These are phyloP conservation scores for Selene dorsalis DNA, from an alignment of 2,797 vertebrate species.

Conservation along the genomic window DNA sequence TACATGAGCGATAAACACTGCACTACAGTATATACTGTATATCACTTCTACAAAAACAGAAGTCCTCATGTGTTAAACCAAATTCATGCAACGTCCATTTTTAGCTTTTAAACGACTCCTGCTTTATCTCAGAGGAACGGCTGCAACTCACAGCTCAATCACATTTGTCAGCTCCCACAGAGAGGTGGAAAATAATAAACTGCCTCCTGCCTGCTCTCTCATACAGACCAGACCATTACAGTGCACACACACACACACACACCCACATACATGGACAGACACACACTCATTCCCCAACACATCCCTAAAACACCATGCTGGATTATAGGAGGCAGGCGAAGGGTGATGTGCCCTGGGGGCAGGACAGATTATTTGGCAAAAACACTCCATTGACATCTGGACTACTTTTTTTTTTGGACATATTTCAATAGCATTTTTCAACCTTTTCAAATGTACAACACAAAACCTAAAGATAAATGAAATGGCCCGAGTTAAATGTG, in stretches of 20 bases:
- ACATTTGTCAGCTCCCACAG: conserved; percentile 65
- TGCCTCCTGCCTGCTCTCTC: conserved; percentile 63
- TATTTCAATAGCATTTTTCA: conserved; percentile 28
- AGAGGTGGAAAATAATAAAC: conserved; percentile 71
- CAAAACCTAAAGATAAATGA: conserved; percentile 8
- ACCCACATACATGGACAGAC: conserved; percentile 21
- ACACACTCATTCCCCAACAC: conserved; percentile 18
- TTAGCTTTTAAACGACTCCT: conserved; percentile 57
- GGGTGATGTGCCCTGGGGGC: conserved; percentile 53
- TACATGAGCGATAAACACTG: conserved; percentile 25
- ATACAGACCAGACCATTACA: conserved; percentile 56
- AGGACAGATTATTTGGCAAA: conserved; percentile 63
- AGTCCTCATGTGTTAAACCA: conserved; percentile 28
- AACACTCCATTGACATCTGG: conserved; percentile 60
- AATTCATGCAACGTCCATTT: conserved; percentile 59
- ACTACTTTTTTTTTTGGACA: conserved; percentile 26
- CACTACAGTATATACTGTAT: not conserved
- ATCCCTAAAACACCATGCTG: conserved; percentile 51
- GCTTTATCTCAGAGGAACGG: conserved; percentile 53
- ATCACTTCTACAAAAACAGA: conserved; percentile 33
- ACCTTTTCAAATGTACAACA: conserved; percentile 11
- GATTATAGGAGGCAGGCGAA: conserved; percentile 61
- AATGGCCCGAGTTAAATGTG: conserved; percentile 14
- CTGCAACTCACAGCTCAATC: conserved; percentile 60
- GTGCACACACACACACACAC: conserved; percentile 10